Conservation (phyloP, 2,797 vertebrate genomes). For the Falco biarmicus region DNA sequence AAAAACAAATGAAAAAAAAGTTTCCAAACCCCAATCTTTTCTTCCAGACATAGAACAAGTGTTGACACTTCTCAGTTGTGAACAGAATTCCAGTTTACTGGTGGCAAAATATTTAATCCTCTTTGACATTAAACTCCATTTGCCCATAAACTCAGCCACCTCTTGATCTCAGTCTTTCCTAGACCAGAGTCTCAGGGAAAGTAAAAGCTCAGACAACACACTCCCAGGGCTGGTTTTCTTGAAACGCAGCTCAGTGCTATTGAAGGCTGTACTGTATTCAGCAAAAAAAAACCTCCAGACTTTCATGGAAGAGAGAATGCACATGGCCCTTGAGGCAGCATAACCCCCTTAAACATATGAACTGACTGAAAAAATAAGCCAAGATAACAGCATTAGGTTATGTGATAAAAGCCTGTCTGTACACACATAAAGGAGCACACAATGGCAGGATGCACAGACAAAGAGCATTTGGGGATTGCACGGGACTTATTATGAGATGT, state of each 20-base stretch:
- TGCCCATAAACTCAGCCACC: neutral
- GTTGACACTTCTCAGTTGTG: neutral
- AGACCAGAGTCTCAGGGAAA: neutral
- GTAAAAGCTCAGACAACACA: neutral
- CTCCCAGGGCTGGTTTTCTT: neutral
- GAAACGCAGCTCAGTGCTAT: neutral
- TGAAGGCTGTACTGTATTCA: neutral
- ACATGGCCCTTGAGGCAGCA: neutral
- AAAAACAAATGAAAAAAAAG: neutral
- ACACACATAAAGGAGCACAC: neutral
- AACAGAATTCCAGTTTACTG: neutral
- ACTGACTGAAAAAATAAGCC: neutral
- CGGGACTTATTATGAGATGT: neutral
- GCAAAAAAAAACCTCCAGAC: rapidly evolving
- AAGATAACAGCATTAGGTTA: neutral
- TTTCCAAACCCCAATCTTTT: neutral
- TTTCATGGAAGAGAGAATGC: neutral
- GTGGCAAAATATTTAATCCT: neutral
- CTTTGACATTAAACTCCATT: neutral
- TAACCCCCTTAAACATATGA: neutral
- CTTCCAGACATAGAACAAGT: neutral
- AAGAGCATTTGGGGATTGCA: neutral
- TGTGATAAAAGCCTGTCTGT: neutral
- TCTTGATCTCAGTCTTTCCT: neutral
- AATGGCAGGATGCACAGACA: neutral